Conservation (phyloP, 1,140 invertebrate species). For the Lysiphlebus fabarum region DNA sequence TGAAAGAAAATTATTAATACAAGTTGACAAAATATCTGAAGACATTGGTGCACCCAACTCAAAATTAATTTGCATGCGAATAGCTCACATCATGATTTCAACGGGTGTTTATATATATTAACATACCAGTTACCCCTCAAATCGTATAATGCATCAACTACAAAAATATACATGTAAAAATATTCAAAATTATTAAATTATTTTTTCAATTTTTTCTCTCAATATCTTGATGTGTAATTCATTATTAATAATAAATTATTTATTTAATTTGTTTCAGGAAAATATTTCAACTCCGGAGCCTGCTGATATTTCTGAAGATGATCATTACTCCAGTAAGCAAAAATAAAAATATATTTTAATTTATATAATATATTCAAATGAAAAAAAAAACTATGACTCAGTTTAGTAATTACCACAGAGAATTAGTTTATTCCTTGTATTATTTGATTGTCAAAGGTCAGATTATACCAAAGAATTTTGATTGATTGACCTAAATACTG, state of each 20-base stretch:
- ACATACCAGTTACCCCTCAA: too few relatives aligned
- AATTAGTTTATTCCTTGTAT: not conserved
- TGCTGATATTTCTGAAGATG: constrained; percentile 66
- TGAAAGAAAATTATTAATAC: too few relatives aligned
- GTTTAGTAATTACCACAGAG: not conserved
- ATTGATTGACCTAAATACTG: constrained; percentile 22
- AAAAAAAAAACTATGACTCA: too few relatives aligned
- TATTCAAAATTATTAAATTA: constrained; percentile 5
- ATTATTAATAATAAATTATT: constrained; percentile 15
- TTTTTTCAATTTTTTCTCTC: not conserved
- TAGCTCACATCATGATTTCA: constrained; percentile 26
- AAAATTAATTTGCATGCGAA: constrained; percentile 27
- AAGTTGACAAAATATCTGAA: not conserved
- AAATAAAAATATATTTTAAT: constrained; percentile 23
- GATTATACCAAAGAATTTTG: constrained; percentile 13
- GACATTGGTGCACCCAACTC: constrained; percentile 5
- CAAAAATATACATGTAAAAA: not conserved
- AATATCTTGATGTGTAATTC: not conserved
- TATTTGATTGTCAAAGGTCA: constrained; percentile 4
- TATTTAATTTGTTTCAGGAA: constrained; percentile 63
- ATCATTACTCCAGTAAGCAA: constrained; percentile 66
- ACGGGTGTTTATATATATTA: constrained; percentile 18
- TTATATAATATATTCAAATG: too few relatives aligned
- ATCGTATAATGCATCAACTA: too few relatives aligned
- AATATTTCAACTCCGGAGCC: constrained; percentile 67